phyloP scores from a whole-genome alignment of 1,140 invertebrate genomes.

The Leptestheria dahalacensis region DNA sequence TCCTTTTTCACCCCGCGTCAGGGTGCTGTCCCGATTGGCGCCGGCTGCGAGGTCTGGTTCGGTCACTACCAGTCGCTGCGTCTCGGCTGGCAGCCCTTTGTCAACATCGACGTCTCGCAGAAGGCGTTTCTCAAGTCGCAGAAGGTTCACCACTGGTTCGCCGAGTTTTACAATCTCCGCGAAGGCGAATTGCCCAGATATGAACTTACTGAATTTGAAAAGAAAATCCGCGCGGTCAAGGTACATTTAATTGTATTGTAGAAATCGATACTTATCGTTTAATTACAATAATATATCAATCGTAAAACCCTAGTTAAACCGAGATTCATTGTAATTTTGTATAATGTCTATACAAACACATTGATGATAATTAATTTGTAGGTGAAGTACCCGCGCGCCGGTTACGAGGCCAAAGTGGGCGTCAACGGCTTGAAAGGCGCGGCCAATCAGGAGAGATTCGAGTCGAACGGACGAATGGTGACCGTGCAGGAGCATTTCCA shows the following conservation, averaged over 20 bases:
- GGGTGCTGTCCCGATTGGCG: constrained; percentile 30
- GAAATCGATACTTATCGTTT: too few species aligned
- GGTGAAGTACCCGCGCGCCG: constrained; percentile 7
- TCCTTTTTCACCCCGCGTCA: neutral
- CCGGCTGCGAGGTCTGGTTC: constrained; percentile 49
- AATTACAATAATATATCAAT: too few species aligned
- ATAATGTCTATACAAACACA: neutral
- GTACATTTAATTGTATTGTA: constrained; percentile 21
- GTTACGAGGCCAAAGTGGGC: neutral
- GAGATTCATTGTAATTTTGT: neutral
- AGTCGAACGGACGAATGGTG: neutral
- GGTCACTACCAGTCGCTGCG: constrained; percentile 58
- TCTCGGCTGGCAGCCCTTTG: constrained; percentile 47
- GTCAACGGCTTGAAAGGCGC: constrained; percentile 10
- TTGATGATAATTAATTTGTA: neutral
- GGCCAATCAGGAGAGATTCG: constrained; percentile 11
- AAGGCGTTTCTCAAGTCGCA: constrained; percentile 12
- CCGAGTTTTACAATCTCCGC: neutral
- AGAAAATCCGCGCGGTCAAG: constrained; percentile 3
- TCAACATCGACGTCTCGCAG: constrained; percentile 54
- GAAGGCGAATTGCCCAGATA: neutral
- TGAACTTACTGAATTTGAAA: constrained; percentile 1
- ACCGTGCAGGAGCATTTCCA: constrained; percentile 12
- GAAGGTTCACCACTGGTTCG: constrained; percentile 5
- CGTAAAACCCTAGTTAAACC: too few species aligned